These are phyloP conservation scores for Picus viridis DNA, from an alignment of 2,797 vertebrate genomes.

Conservation along the genomic window DNA sequence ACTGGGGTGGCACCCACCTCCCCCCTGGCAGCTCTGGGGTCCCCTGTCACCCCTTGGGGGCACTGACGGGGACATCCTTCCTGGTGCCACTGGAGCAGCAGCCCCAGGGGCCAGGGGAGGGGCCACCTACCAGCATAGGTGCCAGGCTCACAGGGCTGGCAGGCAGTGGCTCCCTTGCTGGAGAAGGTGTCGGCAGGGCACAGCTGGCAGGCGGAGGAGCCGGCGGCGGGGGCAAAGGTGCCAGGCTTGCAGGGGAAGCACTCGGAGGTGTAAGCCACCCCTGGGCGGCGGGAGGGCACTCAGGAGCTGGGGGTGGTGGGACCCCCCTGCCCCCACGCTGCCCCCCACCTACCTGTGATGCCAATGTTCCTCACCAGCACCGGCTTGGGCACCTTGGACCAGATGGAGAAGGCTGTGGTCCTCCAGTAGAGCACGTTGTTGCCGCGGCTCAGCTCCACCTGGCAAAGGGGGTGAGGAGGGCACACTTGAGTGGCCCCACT, in stretches of 20 bases:
- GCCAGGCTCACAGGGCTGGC: constrained; percentile 84
- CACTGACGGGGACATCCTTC: background rate
- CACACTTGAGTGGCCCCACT: background rate
- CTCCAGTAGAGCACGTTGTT: constrained; percentile 96
- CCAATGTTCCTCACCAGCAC: constrained; percentile 90
- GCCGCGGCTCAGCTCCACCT: constrained; percentile 87
- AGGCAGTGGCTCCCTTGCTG: constrained; percentile 88
- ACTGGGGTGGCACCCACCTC: too few species aligned
- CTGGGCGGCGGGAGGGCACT: constrained; percentile 69
- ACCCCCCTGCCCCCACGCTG: too few species aligned
- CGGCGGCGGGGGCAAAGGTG: constrained; percentile 83
- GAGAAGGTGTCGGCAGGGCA: constrained; percentile 89
- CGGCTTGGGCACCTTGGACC: constrained; percentile 82
- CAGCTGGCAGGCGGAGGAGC: constrained; percentile 84
- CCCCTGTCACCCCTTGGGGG: too few species aligned
- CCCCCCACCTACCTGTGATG: constrained; percentile 85
- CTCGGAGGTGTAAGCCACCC: constrained; percentile 95
- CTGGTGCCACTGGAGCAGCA: too few species aligned
- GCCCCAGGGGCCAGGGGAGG: background rate
- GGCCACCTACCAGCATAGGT: constrained; percentile 85
- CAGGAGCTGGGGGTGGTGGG: fast-evolving
- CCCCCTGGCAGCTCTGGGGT: too few species aligned
- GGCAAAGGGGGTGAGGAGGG: background rate
- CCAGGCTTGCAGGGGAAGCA: constrained; percentile 97
- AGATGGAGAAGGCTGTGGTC: constrained; percentile 84